These are phyloP conservation scores for Sitta europaea DNA, from an alignment of 2,113 vertebrate genomes.

Conservation along the genomic window DNA sequence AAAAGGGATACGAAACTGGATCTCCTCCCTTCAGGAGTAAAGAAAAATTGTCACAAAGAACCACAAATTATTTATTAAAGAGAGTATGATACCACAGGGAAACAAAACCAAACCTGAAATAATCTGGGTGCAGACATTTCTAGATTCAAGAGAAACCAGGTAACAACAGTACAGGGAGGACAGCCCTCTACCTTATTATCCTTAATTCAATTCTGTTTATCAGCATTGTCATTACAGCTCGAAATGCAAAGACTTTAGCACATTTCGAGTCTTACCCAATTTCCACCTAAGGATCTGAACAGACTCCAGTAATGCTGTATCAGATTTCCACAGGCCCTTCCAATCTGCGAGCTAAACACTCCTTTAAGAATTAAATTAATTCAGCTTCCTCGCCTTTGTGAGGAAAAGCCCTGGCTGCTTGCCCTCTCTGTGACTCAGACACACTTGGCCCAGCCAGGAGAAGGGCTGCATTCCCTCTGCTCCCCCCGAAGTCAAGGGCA, in stretches of 20 bases:
- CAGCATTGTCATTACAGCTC: neutral
- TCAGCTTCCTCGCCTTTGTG: neutral
- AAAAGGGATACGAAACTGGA: neutral
- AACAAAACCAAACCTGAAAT: slow-evolving; percentile 37
- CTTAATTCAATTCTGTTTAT: slow-evolving; percentile 24
- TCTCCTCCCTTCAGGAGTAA: neutral
- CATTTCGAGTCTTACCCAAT: neutral
- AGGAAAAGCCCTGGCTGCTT: neutral
- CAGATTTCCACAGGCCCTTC: neutral
- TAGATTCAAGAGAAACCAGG: neutral
- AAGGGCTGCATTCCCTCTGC: neutral
- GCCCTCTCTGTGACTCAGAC: slow-evolving; percentile 13
- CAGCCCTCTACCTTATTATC: neutral
- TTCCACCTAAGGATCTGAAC: neutral
- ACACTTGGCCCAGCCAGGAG: neutral
- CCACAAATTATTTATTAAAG: slow-evolving; percentile 52
- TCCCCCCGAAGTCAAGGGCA: neutral
- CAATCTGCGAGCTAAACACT: neutral
- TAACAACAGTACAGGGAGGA: neutral
- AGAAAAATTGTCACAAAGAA: slow-evolving; percentile 39
- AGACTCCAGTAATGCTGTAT: neutral
- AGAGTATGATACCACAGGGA: neutral
- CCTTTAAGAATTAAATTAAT: neutral
- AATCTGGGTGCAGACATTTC: neutral
- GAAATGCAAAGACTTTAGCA: slow-evolving; percentile 10